A percentile compares a stretch with the other conserved stretches of the same genome.
phyloP scores from a whole-genome alignment of 35 echinoderm and acorn worm species.

The Ophioderma brevispina region DNA sequence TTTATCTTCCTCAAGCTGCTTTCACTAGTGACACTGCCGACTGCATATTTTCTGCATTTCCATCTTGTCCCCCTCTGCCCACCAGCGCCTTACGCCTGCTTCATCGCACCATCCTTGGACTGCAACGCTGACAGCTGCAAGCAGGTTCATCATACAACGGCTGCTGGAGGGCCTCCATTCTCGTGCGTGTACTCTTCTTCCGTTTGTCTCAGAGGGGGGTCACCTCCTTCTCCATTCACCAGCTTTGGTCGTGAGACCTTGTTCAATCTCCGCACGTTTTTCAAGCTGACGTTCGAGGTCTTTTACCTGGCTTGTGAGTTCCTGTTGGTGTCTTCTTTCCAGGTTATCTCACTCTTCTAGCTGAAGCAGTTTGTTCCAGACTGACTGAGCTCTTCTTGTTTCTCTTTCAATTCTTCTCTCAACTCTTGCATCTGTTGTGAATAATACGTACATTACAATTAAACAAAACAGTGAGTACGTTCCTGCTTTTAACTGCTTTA shows the following conservation, averaged over 20 bases:
- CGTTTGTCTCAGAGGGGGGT: conserved; percentile 35
- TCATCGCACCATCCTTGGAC: conserved; percentile 76
- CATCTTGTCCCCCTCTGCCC: not conserved
- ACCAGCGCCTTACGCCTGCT: conserved; percentile 62
- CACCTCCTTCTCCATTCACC: conserved; percentile 68
- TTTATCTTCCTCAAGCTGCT: conserved; percentile 91
- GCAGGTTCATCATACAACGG: conserved; percentile 79
- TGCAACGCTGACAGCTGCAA: conserved; percentile 87
- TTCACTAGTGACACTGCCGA: conserved; percentile 50
- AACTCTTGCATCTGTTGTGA: conserved; percentile 61
- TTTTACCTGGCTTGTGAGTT: conserved; percentile 80
- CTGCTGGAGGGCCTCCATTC: conserved; percentile 86
- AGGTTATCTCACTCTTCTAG: conserved; percentile 74
- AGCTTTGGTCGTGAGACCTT: conserved; percentile 16
- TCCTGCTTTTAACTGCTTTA: too few species aligned
- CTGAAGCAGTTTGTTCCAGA: conserved; percentile 52
- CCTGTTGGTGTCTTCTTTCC: conserved; percentile 71
- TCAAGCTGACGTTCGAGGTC: conserved; percentile 82
- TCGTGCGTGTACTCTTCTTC: conserved; percentile 84
- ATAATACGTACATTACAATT: too few species aligned
- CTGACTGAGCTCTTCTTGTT: conserved; percentile 53
- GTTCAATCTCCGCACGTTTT: conserved; percentile 17
- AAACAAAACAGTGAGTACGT: too few species aligned
- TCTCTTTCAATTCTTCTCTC: conserved; percentile 39
- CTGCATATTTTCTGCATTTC: conserved; percentile 9